Evolutionary conservation across 2,113 vertebrate genomes (phyloP).

Genomic region (Nymphicus hollandicus): DNA sequence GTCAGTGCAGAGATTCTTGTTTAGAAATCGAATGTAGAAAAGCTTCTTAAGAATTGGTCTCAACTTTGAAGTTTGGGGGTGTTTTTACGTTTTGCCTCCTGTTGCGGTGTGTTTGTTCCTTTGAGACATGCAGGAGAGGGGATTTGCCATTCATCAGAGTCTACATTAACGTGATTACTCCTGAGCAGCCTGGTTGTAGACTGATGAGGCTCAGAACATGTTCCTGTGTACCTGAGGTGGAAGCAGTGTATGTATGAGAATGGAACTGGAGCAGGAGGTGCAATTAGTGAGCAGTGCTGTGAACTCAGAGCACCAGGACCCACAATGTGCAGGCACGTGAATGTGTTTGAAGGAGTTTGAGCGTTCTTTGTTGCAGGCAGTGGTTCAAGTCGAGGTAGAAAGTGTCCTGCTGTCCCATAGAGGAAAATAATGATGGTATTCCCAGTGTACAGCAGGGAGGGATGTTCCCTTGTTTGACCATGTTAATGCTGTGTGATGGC

Average conservation of each 20-base stretch:
- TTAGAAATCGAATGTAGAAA: rapidly evolving
- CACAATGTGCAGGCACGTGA: rapidly evolving
- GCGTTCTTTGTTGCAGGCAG: not conserved
- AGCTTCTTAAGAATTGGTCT: not conserved
- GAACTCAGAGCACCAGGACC: not conserved
- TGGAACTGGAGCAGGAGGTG: not conserved
- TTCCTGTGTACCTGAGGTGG: not conserved
- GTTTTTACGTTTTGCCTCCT: not conserved
- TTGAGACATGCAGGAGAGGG: rapidly evolving
- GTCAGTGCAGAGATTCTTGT: not conserved
- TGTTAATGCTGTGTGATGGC: rapidly evolving
- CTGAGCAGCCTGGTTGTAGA: not conserved
- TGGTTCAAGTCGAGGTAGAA: not conserved
- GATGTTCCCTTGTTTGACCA: not conserved
- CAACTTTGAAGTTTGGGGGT: not conserved
- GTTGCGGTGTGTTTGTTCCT: not conserved
- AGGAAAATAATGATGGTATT: rapidly evolving
- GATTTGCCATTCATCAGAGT: rapidly evolving
- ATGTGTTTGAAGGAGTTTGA: rapidly evolving
- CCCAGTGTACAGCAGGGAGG: not conserved
- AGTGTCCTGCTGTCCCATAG: not conserved
- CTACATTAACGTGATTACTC: not conserved
- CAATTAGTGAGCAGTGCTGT: not conserved
- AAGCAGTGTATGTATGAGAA: not conserved
- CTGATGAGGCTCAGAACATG: rapidly evolving